Conservation (phyloP, 64 coral and sea anemone species). For the Exaiptasia diaphana region DNA sequence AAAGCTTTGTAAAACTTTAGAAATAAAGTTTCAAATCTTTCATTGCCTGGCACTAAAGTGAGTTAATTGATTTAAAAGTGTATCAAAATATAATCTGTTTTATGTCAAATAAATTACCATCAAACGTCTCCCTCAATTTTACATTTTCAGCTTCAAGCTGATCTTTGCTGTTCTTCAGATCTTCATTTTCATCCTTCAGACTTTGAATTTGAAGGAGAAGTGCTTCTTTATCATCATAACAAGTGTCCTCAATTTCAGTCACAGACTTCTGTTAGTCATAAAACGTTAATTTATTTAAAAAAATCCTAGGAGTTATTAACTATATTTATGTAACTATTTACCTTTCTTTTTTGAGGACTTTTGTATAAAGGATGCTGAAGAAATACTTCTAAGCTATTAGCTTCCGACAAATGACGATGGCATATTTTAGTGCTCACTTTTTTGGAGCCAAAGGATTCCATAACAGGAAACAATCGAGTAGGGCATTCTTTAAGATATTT, state of each 20-base stretch:
- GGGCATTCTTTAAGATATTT: not conserved
- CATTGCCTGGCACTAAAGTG: not conserved
- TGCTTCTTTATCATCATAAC: not conserved
- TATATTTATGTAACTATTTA: not conserved
- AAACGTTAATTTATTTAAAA: not conserved
- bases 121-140: not conserved
- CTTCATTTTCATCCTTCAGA: not conserved
- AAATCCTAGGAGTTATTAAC: not conserved
- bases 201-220: not conserved
- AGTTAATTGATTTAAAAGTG: not conserved
- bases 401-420: not conserved
- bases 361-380: not conserved
- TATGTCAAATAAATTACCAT: not conserved
- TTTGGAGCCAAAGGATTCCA: not conserved
- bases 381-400: not conserved
- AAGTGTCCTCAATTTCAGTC: not conserved
- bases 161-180: not conserved
- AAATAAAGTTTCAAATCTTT: slow-evolving; percentile 20
- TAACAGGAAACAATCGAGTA: not conserved
- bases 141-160: not conserved
- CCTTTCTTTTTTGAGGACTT: not conserved
- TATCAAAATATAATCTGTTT: not conserved
- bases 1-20: slow-evolving; percentile 22
- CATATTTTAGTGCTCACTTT: not conserved
- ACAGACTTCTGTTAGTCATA: not conserved